Evolutionary conservation across 2,113 vertebrate species (phyloP), one percentile per base, ranked within the genome.

Genomic region (Ceyx melanurus): DNA sequence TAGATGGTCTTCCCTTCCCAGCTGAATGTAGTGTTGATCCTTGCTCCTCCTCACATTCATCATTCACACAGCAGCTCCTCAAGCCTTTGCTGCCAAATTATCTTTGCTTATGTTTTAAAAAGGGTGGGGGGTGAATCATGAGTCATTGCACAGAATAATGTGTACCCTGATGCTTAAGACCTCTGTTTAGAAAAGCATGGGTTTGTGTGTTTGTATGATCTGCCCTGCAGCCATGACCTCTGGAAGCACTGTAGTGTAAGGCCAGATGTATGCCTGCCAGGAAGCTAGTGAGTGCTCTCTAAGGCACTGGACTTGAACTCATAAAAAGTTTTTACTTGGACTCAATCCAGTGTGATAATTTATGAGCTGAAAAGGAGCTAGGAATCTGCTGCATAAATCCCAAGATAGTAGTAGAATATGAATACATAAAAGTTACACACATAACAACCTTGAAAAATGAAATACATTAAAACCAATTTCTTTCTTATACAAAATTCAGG

Each of bases 301-400:
- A 43, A 82, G 75, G 71, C 78, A 66, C 50, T 79, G 58, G 25
- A 42, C 35, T 82, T 70, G 78, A 87, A 58, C 72, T 85, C 82
- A 77, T 54, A 79, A 80, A 79, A 62, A 73, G 28, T 15, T 56
- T 8, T 54, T 65, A 6, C 42, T 33, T 91, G 95, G 89, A 62
- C 42, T 25, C 19, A 70, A 37, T 46, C 67, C 85, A 91, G 33
- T 19, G 15, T 51, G 37, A 29, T 92, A 88, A 85, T 89, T 89
- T 94, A 91, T 76, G 43, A 92, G 62, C 64, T 85, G 64, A 70
- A 89, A 82, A 82, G 46, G 82, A 10, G 73, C 67, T 95, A 51
- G 25, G 78, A 92, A 89, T 91, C 54, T 0, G 0, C 46, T 74
- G 46, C 67, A 70, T 58, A 85, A 94, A 77, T 73, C 85, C 60